A percentile compares a stretch with the other conserved stretches of the same genome.
These are phyloP conservation scores for Cantharis rustica DNA, from an alignment of 2,888 invertebrate species.

Conservation along the genomic window DNA sequence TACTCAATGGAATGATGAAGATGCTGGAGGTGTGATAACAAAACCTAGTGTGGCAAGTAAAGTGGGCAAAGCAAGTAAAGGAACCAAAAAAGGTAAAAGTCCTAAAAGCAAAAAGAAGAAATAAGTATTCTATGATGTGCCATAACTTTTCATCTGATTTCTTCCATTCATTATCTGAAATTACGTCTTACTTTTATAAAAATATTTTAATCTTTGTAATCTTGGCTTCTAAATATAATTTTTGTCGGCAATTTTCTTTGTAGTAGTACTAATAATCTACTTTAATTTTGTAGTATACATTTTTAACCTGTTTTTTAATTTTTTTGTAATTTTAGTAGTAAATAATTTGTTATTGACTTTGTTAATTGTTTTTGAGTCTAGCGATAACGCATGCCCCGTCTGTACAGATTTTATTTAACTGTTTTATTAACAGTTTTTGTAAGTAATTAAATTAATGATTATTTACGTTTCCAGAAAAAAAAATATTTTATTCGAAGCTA, in stretches of 20 bases:
- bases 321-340: too few species aligned
- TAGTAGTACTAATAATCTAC: not conserved
- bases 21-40: slow-evolving; percentile 19
- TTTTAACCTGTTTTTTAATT: not conserved
- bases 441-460: too few species aligned
- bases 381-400: too few species aligned
- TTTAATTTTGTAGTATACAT: not conserved
- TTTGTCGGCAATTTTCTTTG: not conserved
- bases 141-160: not conserved
- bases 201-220: not conserved
- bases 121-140: not conserved
- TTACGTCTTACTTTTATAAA: not conserved
- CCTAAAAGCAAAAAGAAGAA: not conserved
- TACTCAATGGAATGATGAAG: slow-evolving; percentile 69
- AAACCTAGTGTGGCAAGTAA: slow-evolving; percentile 9
- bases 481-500: too few species aligned
- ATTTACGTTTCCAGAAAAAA: too few species aligned
- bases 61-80: slow-evolving; percentile 32
- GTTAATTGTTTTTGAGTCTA: too few species aligned
- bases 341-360: too few species aligned
- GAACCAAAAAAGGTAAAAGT: slow-evolving; percentile 5
- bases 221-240: not conserved
- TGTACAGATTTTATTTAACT: too few species aligned
- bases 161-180: not conserved
- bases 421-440: too few species aligned